Percentiles rank a stretch among this genome's conserved stretches.
Evolutionary conservation across 2,797 vertebrate genomes (phyloP).

Genomic region (Meda fulgida): DNA sequence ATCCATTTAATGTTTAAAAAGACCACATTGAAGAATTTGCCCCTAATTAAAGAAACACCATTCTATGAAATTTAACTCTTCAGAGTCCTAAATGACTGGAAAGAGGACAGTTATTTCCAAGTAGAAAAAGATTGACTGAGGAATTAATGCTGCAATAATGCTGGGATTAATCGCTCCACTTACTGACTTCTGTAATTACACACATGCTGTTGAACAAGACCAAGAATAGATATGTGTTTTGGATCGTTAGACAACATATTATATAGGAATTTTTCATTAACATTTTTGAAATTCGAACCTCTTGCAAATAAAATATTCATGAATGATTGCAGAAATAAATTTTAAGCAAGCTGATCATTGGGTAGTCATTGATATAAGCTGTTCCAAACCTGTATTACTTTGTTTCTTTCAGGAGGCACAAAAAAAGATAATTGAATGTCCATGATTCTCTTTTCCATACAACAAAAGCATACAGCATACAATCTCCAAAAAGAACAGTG

Average conservation of each 20-base stretch:
- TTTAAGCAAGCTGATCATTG: neutral
- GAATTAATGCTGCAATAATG: conserved; percentile 16
- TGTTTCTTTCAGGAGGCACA: neutral
- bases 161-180: neutral
- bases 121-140: neutral
- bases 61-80: neutral
- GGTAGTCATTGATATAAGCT: too few species aligned
- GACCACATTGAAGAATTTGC: neutral
- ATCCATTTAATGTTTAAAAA: neutral
- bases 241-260: conserved; percentile 21
- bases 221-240: neutral
- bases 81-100: neutral
- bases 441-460: neutral
- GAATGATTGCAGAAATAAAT: neutral
- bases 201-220: conserved; percentile 13
- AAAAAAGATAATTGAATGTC: neutral
- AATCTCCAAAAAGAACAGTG: neutral
- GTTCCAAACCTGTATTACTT: neutral
- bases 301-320: neutral
- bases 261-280: neutral
- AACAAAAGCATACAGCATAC: neutral
- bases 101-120: neutral
- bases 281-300: neutral
- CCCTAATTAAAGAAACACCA: neutral
- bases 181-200: conserved; percentile 5